These are phyloP conservation scores for Apodemia zela DNA, from an alignment of 2,888 invertebrate species.

Conservation along the genomic window DNA sequence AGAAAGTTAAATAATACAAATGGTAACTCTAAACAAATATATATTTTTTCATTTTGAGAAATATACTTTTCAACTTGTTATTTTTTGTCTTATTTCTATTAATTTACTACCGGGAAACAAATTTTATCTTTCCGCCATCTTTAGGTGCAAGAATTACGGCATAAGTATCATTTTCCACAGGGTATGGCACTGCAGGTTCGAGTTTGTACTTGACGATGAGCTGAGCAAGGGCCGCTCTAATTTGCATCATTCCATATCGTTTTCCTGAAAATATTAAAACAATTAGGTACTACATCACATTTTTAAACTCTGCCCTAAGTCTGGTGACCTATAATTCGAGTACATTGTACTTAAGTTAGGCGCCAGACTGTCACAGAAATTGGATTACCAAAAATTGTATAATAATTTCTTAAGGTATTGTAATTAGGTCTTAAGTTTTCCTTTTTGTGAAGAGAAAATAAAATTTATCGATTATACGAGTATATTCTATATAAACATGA, in stretches of 20 bases:
- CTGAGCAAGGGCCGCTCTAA: constrained; percentile 56
- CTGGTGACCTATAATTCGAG: no score
- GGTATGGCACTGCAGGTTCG: constrained; percentile 40
- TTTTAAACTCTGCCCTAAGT: no score
- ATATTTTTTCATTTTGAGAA: neutral
- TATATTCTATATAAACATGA: no score
- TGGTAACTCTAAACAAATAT: neutral
- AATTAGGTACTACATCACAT: no score
- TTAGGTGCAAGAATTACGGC: constrained; percentile 47
- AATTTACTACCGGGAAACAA: constrained; percentile 40
- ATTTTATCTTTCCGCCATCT: constrained; percentile 47
- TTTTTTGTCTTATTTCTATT: neutral
- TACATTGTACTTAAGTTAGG: no score
- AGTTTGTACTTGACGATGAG: constrained; percentile 47
- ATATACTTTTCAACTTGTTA: neutral
- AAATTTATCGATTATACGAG: no score
- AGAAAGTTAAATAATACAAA: no score
- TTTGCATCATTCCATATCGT: constrained; percentile 62
- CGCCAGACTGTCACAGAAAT: no score
- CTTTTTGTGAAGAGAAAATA: no score
- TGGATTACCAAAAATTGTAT: no score
- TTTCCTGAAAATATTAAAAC: constrained; percentile 43
- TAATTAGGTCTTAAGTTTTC: no score
- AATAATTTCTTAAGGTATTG: no score
- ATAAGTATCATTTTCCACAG: constrained; percentile 44